Evolutionary conservation across 2,888 invertebrate species (phyloP), one percentile per base, ranked within the genome.

Genomic region (Ochropleura leucogaster): DNA sequence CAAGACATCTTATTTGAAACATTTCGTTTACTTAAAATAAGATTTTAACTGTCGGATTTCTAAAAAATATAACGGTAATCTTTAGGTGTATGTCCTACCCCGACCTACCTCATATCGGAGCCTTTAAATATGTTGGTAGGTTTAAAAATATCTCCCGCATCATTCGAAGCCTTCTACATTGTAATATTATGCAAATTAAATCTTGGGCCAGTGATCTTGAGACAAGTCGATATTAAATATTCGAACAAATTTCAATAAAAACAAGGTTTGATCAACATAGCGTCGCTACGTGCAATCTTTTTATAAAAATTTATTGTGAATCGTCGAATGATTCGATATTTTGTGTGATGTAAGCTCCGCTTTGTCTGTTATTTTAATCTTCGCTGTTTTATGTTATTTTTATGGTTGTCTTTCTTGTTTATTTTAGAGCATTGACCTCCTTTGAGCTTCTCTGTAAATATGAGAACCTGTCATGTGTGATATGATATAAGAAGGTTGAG

Each of bases 301-400:
- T 46, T 70, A 55, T 51, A 20, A 67, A 68, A 53, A 59, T n/a
- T 18, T 44, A 30, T 55, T 73, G 40, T 57, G 51, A 44, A 59
- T 59, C 47, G 44, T 62, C 53, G 16, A 64, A 76, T 53, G 46
- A 63, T 69, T 68, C 72, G 59, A 68, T 69, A 64, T 72, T 65
- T 83, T 81, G 89, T 89, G 86, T 88, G 89, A 85, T 87, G 80
- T 79, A 80, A 82, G 83, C 83, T 89, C 85, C 72, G 66, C 72
- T 80, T 75, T 67, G 44, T 73, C n/a, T 60, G 64, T 66, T 79
- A 77, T 75, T 78, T 69, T 60, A 68, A 47, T 82, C 42, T 70
- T 30, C 66, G 18, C 16, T 80, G 63, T 70, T 85, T 75, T 18
- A 62, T 16, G 62, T 64, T 74, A 71, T 82, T 72, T 75, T 77